Base-by-base conservation (phyloP, 2,888 invertebrate genomes). In the Drosophila buzzatii region DNA sequence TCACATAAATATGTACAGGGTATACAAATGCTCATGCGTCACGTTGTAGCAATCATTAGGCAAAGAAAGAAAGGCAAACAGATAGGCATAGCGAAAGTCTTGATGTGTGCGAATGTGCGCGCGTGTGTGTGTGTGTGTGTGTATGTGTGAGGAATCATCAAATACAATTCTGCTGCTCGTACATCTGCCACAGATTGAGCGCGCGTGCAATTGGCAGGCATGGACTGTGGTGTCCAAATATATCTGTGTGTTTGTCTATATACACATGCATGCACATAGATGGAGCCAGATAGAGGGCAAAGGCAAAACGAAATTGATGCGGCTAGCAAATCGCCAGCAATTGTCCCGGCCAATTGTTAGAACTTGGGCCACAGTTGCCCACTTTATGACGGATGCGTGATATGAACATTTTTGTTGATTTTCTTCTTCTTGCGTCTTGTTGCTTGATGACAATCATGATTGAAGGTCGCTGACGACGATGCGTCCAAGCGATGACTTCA, bases 31-130 rank as follows among this genome's bases (percentile, higher is more conserved):
- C 35, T 31, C 73, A 72, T 74, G 73, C 86, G 81, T 78, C 86
- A 87, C 89, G 89, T 87, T 78, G 88, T 76, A 73, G 82, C 85
- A 89, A 89, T 86, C 85, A 87, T 84, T 89, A 79, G 80, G 72
- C 58, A 56, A 39, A 63, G 58, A 59, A 60, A 47, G 70, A 64
- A 66, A 62, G 23, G 35, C 58, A 72, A 42, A 53, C 59, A 62
- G 68, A 62, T 63, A 67, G 58, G 55, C 67, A 63, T 27, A 66
- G 69, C 42, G 49, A 65, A 78, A 63, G 39, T 53, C 70, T 66
- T 45, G 35, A 18, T 65, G 35, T 49, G 39, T 35, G 58, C 41
- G 52, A 42, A 37, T 27, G 31, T 41, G 41, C 55, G 73, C 37
- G 37, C 35, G 57, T 45, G 52, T 49, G 41, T 27, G 31, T 39